Base-by-base conservation (phyloP, 2,797 vertebrate genomes). In the Ptychobarbus kaznakovi region DNA sequence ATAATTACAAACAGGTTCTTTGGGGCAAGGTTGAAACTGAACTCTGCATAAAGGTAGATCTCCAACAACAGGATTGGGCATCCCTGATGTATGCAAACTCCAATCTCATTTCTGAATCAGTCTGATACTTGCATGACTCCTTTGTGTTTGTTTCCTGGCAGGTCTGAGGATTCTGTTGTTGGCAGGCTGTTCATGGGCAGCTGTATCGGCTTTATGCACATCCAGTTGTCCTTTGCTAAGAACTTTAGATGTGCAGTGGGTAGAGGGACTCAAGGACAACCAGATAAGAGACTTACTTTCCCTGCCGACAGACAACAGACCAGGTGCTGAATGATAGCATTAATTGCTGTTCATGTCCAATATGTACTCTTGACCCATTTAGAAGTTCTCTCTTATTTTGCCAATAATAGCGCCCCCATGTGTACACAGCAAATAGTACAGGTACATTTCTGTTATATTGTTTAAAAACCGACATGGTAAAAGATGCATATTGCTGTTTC, bases 271-370 rank as follows among this genome's bases (percentile, higher is more conserved):
- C 70, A 99, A 97, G 92, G 98, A 99, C 0, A 96, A 97, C 88
- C 98, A 99, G 92, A 98, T 99, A 96, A 96, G 96, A 93, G 98
- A 99, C 92, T 95, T 99, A 84, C 91, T 99, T 86, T 98, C 98
- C 0, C 97, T 97, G 0, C 97, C 97, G 49, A 98, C 97, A 11
- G 97, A 99, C 86, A 98, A 97, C 93, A 95, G 97, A 89, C 97
- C 98, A 96, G 97, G 97, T 99, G 91, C 90, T 44, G n/a, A 69
- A 42, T 32, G 16, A 56, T 22, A 13, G 9, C 13, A 18, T 61
- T 46, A 32, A 44, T 42, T 32, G 15, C 38, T 58, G 51, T 81
- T 70, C 28, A 44, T 42, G 42, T 40, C 11, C 28, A 69, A 15
- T 79, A 90, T 77, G 13, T 61, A 16, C 20, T 58, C 20, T 38